Conservation (phyloP, 2,888 invertebrate species). For the Drosophila tripunctata region DNA sequence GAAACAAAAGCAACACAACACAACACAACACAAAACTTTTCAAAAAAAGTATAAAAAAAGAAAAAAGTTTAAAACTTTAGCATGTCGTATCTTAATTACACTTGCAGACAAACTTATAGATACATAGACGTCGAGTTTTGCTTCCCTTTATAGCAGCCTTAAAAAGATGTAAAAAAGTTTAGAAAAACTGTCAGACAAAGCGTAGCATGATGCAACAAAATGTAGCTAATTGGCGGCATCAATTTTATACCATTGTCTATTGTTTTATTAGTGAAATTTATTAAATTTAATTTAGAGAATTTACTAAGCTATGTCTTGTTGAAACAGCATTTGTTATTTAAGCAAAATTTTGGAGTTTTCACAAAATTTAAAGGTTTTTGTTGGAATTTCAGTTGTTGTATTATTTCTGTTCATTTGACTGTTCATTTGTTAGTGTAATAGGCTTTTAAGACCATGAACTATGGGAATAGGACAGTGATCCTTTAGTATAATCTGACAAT, state of each 20-base stretch:
- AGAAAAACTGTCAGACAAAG: neutral
- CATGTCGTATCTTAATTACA: constrained; percentile 9
- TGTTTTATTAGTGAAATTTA: too few relatives aligned
- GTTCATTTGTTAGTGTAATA: too few relatives aligned
- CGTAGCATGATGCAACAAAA: neutral
- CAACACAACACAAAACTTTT: neutral
- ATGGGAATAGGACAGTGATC: too few relatives aligned
- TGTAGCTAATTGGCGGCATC: neutral
- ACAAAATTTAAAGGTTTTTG: too few relatives aligned
- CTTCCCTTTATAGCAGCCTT: neutral
- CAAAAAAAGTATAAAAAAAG: neutral
- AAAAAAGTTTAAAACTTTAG: neutral
- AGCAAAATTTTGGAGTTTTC: too few relatives aligned
- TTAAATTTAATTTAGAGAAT: neutral
- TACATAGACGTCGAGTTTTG: neutral
- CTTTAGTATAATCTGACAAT: too few relatives aligned
- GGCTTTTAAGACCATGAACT: too few relatives aligned
- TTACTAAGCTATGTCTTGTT: neutral
- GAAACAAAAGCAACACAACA: too few relatives aligned
- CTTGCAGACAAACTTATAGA: constrained; percentile 2
- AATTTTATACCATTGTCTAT: neutral
- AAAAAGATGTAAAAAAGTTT: neutral
- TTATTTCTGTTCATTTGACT: too few relatives aligned
- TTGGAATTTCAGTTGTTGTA: too few relatives aligned
- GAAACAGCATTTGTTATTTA: too few relatives aligned